Percentiles rank a stretch among this genome's conserved stretches.
Conservation (phyloP, 2,888 invertebrate genomes). For the Heliconius sara region DNA sequence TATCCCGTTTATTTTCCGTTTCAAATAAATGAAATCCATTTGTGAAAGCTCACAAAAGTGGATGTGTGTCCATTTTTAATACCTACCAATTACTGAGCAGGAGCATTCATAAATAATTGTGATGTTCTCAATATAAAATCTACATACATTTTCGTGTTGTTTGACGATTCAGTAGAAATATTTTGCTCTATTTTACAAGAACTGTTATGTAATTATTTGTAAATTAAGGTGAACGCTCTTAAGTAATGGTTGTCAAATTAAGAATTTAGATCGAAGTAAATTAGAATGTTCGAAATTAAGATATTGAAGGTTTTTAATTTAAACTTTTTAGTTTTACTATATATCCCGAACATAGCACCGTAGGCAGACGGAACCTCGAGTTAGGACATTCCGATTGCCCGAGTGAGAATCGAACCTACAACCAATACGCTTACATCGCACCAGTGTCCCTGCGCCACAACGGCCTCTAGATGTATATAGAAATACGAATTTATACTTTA, state of each 20-base stretch:
- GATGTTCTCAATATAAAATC: slow-evolving; percentile 32
- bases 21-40: slow-evolving; percentile 46
- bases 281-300: neutral
- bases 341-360: neutral
- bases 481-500: too few relatives aligned
- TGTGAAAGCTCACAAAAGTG: slow-evolving; percentile 39
- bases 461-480: too few relatives aligned
- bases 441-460: too few relatives aligned
- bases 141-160: slow-evolving; percentile 18
- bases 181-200: neutral
- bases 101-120: slow-evolving; percentile 39
- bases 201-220: too few relatives aligned
- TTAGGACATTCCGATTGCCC: too few relatives aligned
- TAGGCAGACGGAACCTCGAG: too few relatives aligned
- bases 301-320: neutral
- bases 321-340: neutral
- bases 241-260: too few relatives aligned
- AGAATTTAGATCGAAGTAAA: neutral
- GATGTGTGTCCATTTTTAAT: slow-evolving; percentile 42
- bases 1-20: slow-evolving; percentile 41
- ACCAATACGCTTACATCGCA: too few relatives aligned
- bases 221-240: neutral
- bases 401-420: too few relatives aligned
- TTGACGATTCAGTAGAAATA: neutral
- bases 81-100: slow-evolving; percentile 39